Base-by-base conservation (phyloP, 2,113 vertebrate genomes). In the Anguilla japonica region DNA sequence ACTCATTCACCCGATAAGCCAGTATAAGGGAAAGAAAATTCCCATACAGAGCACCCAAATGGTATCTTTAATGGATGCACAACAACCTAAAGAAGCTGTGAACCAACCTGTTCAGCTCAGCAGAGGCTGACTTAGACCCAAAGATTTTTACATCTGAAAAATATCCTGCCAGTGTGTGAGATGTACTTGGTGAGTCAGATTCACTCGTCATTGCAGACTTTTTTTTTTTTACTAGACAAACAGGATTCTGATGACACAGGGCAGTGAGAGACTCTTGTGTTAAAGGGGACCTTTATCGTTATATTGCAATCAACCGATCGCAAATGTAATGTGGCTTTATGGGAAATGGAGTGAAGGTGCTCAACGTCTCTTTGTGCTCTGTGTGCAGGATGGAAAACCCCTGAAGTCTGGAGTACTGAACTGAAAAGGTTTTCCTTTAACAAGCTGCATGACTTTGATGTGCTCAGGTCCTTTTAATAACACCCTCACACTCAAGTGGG, bases 401-500 rank as follows among this genome's bases (percentile, higher is more conserved):
- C 79, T 67, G 71, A 83, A 34, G 20, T 79, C 67, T 56, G 81
- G 34, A 67, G 43, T 85, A 50, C 63, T 67, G 79, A 34, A 22
- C 40, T 67, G n/a, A 46, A 83, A 46, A 41, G 34, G 67, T 29
- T 86, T 63, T 89, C 86, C 60, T 39, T 83, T 84, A 86, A 81
- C 84, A 29, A 86, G 78, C 46, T 57, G 34, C 50, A 43, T 85
- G 83, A 86, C 81, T 87, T 15, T 85, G 82, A 82, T 81, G 67
- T 43, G 79, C 80, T 57, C 57, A 56, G 53, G 82, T 80, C 57
- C 71, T 81, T 83, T 88, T 88, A 83, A 89, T 84, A 89, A 86
- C 84, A 84, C 63, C 85, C 88, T 84, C 39, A 81, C 56, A 46
- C 86, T 87, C 82, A 89, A 83, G 87, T 90, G 88, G 78, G 87